Percentiles rank a stretch among this genome's conserved stretches.
These are phyloP conservation scores for Himalopsyche japonica DNA, from an alignment of 2,888 invertebrate species.

Conservation along the genomic window DNA sequence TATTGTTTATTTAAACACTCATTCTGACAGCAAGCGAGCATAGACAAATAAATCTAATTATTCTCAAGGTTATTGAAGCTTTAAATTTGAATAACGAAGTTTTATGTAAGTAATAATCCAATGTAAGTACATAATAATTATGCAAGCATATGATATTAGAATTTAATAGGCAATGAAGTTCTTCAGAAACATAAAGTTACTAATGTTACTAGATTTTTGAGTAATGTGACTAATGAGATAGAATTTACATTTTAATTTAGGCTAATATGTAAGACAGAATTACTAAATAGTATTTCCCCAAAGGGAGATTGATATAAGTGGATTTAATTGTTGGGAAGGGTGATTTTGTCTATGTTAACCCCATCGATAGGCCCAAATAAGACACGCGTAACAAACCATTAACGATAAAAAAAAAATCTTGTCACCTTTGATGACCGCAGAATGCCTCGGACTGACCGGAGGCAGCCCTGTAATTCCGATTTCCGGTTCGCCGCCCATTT, in stretches of 20 bases:
- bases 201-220: too few relatives aligned
- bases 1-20: too few relatives aligned
- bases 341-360: neutral
- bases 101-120: neutral
- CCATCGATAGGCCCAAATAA: neutral
- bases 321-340: too few relatives aligned
- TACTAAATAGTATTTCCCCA: too few relatives aligned
- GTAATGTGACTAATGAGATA: too few relatives aligned
- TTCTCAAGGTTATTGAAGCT: neutral
- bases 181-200: too few relatives aligned
- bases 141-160: neutral
- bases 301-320: too few relatives aligned
- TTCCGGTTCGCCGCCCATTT: constrained; percentile 46
- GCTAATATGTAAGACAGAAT: too few relatives aligned
- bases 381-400: neutral
- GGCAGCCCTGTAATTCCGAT: constrained; percentile 46
- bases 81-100: neutral
- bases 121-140: neutral
- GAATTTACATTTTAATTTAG: too few relatives aligned
- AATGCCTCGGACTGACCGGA: constrained; percentile 53
- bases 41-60: neutral
- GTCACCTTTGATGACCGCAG: constrained; percentile 49
- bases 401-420: neutral
- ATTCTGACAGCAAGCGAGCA: too few relatives aligned
- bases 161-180: too few relatives aligned